Percentiles rank a stretch among this genome's conserved stretches.
Conservation (phyloP, 1,140 invertebrate genomes). For the Apis florea region DNA sequence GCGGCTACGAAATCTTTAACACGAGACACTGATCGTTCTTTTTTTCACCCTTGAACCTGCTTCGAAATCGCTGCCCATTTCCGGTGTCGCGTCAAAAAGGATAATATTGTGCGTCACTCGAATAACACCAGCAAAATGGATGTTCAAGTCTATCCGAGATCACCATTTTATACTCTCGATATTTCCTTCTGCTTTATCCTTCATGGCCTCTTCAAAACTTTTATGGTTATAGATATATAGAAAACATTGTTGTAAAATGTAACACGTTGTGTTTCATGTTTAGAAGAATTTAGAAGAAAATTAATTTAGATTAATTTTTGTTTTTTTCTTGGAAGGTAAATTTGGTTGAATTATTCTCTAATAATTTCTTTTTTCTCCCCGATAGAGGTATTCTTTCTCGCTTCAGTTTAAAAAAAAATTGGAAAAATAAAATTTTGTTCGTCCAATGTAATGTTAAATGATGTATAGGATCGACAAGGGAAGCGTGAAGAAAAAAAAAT, state of each 20-base stretch:
- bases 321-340: no score
- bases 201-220: no score
- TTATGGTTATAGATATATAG: background rate
- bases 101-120: constrained; percentile 9
- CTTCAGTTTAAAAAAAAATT: no score
- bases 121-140: constrained; percentile 5
- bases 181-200: background rate
- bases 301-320: no score
- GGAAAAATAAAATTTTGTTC: no score
- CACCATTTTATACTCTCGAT: background rate
- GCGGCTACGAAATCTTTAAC: constrained; percentile 6
- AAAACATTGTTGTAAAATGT: background rate
- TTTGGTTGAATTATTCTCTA: no score
- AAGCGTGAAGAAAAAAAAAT: background rate
- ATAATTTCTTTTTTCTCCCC: no score
- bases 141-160: background rate
- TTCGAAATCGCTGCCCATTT: constrained; percentile 23
- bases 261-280: background rate
- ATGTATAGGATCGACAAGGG: background rate
- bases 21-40: background rate
- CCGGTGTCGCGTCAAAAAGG: background rate
- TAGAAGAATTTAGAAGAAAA: no score
- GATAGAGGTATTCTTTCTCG: no score
- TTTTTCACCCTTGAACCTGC: constrained; percentile 4
- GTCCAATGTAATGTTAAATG: no score